Percentiles rank a stretch among this genome's conserved stretches.
phyloP scores from a whole-genome alignment of 2,888 invertebrate species.

The Lordiphosa andalusiaca region DNA sequence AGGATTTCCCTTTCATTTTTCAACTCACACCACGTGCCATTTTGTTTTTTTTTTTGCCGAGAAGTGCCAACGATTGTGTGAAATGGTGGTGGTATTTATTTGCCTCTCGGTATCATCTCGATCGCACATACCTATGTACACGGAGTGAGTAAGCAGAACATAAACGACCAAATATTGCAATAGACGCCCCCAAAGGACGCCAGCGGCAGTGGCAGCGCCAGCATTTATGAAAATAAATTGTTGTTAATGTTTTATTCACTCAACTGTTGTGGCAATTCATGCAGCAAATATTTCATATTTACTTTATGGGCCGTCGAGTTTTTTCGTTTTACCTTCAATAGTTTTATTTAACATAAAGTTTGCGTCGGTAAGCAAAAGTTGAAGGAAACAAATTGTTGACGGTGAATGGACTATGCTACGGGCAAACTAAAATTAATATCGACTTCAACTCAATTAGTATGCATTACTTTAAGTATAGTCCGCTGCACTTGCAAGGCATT shows the following conservation, averaged over 20 bases:
- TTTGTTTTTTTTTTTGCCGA: slow-evolving; percentile 23
- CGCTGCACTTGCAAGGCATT: too few relatives aligned
- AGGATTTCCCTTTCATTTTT: slow-evolving; percentile 24
- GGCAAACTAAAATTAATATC: too few relatives aligned
- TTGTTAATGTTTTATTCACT: slow-evolving; percentile 48
- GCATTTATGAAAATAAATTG: slow-evolving; percentile 43
- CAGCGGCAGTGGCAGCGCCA: slow-evolving; percentile 8
- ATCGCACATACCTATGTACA: slow-evolving; percentile 20
- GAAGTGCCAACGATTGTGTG: slow-evolving; percentile 56
- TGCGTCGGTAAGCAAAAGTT: too few relatives aligned
- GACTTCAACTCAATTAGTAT: too few relatives aligned
- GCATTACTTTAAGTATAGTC: too few relatives aligned
- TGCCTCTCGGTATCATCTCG: slow-evolving; percentile 56
- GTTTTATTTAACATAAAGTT: not conserved
- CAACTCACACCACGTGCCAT: slow-evolving; percentile 15
- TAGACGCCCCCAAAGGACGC: slow-evolving; percentile 19
- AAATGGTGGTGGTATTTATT: slow-evolving; percentile 60
- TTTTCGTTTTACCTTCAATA: not conserved
- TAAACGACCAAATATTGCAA: slow-evolving; percentile 39
- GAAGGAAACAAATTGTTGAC: too few relatives aligned
- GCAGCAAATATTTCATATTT: slow-evolving; percentile 39
- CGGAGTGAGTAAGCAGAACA: slow-evolving; percentile 15
- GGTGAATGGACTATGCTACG: too few relatives aligned
- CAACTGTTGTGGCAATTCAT: slow-evolving; percentile 35
- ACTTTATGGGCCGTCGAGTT: slow-evolving; percentile 8